A percentile compares a stretch with the other conserved stretches of the same genome.
Conservation (phyloP, 2,113 vertebrate species). For the Brachypteracias leptosomus region DNA sequence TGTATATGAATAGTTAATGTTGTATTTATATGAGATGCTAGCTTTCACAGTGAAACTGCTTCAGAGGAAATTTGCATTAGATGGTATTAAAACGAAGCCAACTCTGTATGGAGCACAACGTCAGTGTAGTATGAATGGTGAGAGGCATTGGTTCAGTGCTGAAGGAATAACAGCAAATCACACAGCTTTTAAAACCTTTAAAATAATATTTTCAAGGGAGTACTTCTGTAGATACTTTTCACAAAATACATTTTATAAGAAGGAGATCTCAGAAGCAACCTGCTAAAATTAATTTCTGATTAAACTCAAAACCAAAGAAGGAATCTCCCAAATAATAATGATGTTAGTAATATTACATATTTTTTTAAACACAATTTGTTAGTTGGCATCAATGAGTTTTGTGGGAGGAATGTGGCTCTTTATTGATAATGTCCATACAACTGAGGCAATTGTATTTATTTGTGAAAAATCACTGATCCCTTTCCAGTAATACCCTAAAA, state of each 20-base stretch:
- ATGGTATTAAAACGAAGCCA: neutral
- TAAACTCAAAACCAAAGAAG: neutral
- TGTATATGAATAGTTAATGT: neutral
- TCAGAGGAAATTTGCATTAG: neutral
- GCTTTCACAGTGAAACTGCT: neutral
- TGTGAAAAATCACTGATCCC: neutral
- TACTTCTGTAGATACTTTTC: neutral
- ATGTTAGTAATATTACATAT: neutral
- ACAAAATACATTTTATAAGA: neutral
- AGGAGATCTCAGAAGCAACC: neutral
- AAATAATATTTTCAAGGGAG: neutral
- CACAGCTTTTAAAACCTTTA: neutral
- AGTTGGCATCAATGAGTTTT: neutral
- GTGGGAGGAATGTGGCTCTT: neutral
- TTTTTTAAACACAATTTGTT: neutral
- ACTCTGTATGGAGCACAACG: neutral
- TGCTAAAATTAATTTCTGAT: neutral
- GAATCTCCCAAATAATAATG: neutral
- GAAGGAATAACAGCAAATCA: neutral
- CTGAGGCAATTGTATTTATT: constrained; percentile 1
- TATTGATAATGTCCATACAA: neutral
- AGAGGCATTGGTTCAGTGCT: neutral
- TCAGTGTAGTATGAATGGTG: neutral
- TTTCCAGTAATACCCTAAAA: neutral
- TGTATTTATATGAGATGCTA: neutral